Evolutionary conservation across 1,140 invertebrate species (phyloP).

Genomic region (Bombus picipes): DNA sequence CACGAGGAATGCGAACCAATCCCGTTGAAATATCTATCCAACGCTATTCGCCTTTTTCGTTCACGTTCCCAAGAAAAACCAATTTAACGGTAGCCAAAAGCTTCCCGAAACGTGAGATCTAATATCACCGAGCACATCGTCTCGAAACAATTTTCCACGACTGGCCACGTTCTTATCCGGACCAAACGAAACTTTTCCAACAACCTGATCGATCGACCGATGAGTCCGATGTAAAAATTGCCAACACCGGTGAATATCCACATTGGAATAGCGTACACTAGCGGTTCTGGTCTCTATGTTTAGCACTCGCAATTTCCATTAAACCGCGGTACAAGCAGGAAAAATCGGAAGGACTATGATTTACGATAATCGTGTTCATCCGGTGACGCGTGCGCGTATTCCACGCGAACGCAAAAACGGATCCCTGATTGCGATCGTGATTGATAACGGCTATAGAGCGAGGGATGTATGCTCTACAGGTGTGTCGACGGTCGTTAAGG

Average conservation of each 20-base stretch:
- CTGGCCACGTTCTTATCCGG: not conserved
- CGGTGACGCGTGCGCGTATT: not conserved
- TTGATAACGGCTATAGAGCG: constrained; percentile 14
- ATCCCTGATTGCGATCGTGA: constrained; percentile 44
- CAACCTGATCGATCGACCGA: too few relatives aligned
- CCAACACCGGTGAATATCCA: not conserved
- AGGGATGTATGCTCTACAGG: constrained; percentile 34
- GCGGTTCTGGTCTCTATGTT: not conserved
- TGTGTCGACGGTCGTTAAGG: constrained; percentile 52
- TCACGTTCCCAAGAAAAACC: not conserved
- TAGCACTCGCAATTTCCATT: constrained; percentile 33
- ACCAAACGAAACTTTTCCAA: constrained; percentile 8
- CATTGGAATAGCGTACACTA: too few relatives aligned
- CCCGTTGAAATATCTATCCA: not conserved
- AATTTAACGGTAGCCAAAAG: not conserved
- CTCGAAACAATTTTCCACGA: not conserved
- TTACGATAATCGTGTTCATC: constrained; percentile 29
- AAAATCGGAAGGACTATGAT: constrained; percentile 36
- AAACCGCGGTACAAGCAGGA: not conserved
- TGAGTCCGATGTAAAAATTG: not conserved
- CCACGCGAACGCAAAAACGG: constrained; percentile 29
- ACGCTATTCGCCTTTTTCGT: not conserved
- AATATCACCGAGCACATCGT: not conserved
- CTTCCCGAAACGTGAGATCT: not conserved
- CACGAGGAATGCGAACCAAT: not conserved